These are phyloP conservation scores for Pluvialis apricaria DNA, from an alignment of 2,113 vertebrate species.

Conservation along the genomic window DNA sequence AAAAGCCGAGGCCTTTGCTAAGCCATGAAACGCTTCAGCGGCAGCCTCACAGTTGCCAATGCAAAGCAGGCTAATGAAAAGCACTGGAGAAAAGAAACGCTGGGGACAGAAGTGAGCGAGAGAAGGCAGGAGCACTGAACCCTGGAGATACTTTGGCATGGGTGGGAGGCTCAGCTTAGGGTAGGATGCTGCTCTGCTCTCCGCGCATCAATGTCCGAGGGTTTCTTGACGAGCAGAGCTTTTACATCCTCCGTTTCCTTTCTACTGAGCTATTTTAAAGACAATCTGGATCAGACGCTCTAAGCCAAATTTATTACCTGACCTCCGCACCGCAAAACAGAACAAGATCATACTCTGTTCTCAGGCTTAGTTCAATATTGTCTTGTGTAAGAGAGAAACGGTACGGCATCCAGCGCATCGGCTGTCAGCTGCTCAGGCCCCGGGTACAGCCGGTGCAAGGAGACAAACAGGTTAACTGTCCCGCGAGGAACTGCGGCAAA, in stretches of 20 bases:
- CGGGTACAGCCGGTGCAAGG: accelerated
- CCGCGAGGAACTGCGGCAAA: not conserved
- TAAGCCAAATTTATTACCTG: not conserved
- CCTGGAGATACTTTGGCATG: not conserved
- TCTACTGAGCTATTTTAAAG: not conserved
- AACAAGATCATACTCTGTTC: not conserved
- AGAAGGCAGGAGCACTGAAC: not conserved
- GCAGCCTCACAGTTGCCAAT: not conserved
- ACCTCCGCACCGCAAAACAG: not conserved
- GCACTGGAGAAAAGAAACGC: not conserved
- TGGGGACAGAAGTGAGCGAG: not conserved
- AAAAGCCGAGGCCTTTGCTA: not conserved
- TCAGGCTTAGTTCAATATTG: not conserved
- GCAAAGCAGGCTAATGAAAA: not conserved
- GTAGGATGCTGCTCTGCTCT: not conserved
- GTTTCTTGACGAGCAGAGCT: not conserved
- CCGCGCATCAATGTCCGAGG: accelerated
- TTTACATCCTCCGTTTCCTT: accelerated
- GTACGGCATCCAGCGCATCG: accelerated
- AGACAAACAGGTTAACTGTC: too few relatives aligned
- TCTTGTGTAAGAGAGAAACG: not conserved
- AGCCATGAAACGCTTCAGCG: not conserved
- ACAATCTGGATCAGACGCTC: not conserved
- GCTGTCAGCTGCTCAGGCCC: not conserved
- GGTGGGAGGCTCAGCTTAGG: not conserved